Percentiles rank a stretch among this genome's conserved stretches.
Evolutionary conservation across 2,888 invertebrate genomes (phyloP).

Genomic region (Strigamia transsilvanica): DNA sequence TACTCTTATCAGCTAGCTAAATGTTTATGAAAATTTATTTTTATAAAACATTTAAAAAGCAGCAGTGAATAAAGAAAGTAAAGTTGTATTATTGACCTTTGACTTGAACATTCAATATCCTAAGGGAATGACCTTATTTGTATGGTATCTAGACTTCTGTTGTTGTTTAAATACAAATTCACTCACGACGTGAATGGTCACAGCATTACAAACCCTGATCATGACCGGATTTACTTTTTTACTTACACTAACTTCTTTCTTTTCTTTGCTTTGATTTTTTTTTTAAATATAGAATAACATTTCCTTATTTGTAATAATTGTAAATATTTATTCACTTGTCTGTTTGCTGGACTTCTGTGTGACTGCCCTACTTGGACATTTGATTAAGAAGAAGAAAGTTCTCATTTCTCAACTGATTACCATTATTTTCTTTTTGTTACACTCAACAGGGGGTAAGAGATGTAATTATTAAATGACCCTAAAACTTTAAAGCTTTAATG

Average conservation of each 20-base stretch:
- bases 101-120: neutral
- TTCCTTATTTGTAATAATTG: neutral
- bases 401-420: neutral
- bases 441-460: neutral
- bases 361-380: constrained; percentile 18
- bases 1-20: neutral
- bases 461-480: neutral
- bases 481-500: neutral
- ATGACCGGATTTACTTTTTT: constrained; percentile 27
- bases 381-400: constrained; percentile 20
- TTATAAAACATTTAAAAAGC: neutral
- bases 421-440: neutral
- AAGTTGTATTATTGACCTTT: neutral
- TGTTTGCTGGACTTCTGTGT: constrained; percentile 1
- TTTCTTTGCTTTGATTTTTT: neutral
- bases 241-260: neutral
- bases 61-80: neutral
- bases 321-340: constrained; percentile 16
- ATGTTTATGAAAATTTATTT: neutral
- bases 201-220: neutral
- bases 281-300: neutral
- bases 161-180: neutral
- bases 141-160: neutral
- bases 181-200: neutral
- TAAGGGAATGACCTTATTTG: neutral